phyloP scores from a whole-genome alignment of 2,888 invertebrate genomes.

The Phasia obesa region DNA sequence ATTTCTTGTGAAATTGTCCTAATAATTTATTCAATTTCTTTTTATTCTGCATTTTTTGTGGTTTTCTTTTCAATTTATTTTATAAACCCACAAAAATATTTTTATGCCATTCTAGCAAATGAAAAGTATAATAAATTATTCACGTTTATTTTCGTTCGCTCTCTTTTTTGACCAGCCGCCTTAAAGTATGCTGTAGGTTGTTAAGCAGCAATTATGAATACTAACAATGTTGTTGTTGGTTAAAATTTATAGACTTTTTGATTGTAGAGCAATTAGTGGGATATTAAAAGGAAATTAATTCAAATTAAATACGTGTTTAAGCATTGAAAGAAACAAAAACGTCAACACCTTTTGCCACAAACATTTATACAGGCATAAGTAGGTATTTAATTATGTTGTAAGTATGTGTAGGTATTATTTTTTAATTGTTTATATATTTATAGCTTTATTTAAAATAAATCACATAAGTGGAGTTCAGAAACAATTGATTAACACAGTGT shows the following conservation, averaged over 20 bases:
- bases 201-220: background rate
- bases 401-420: too few relatives aligned
- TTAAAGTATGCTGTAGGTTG: background rate
- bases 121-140: slow-evolving; percentile 7
- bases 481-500: too few relatives aligned
- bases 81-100: background rate
- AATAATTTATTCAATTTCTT: background rate
- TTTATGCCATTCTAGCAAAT: background rate
- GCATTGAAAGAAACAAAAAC: too few relatives aligned
- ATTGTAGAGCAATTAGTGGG: slow-evolving; percentile 58
- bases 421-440: too few relatives aligned
- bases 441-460: too few relatives aligned
- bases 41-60: background rate
- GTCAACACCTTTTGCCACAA: too few relatives aligned
- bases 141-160: background rate
- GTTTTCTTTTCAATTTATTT: background rate
- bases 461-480: too few relatives aligned
- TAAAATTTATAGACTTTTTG: slow-evolving; percentile 53
- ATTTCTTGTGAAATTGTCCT: background rate
- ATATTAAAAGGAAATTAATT: slow-evolving; percentile 44
- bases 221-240: slow-evolving; percentile 15
- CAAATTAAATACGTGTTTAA: too few relatives aligned
- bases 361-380: too few relatives aligned
- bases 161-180: background rate
- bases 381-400: too few relatives aligned